Conservation (phyloP, 2,888 invertebrate genomes). For the Pterostichus niger region DNA sequence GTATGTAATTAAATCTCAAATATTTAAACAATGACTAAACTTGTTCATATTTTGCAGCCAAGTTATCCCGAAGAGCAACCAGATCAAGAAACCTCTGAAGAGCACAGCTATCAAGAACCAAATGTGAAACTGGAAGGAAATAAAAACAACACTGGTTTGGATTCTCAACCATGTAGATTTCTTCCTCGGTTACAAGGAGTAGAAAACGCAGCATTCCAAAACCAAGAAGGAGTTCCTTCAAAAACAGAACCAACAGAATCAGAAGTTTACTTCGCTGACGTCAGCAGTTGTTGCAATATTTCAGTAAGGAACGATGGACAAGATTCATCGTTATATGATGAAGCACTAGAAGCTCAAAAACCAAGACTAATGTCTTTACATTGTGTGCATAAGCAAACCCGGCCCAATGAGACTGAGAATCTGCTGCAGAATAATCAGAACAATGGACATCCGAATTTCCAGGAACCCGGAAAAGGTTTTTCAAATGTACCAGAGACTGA, state of each 20-base stretch:
- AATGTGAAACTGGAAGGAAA: conserved; percentile 70
- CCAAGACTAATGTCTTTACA: conserved; percentile 75
- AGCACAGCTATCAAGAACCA: conserved; percentile 75
- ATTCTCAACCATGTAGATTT: conserved; percentile 74
- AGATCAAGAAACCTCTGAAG: conserved; percentile 73
- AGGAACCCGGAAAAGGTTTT: conserved; percentile 70
- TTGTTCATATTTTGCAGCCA: conserved; percentile 67
- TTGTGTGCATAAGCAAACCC: conserved; percentile 75
- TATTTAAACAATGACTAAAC: conserved; percentile 52
- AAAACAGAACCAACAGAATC: conserved; percentile 85
- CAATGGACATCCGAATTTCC: too few relatives aligned
- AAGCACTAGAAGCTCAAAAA: conserved; percentile 77
- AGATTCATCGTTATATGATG: conserved; percentile 81
- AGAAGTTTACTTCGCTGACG: conserved; percentile 92
- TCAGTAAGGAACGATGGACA: conserved; percentile 81
- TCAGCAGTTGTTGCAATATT: conserved; percentile 90
- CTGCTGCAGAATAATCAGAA: conserved; percentile 71
- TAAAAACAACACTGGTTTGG: conserved; percentile 70
- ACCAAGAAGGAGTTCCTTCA: conserved; percentile 81
- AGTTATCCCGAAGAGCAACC: conserved; percentile 70
- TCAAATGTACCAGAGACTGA: conserved; percentile 76
- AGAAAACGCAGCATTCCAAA: conserved; percentile 88
- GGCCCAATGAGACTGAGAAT: conserved; percentile 70
- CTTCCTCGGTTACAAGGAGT: conserved; percentile 83
- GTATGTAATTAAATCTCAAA: conserved; percentile 72